Base-by-base conservation (phyloP, 1,140 invertebrate genomes). In the Rhopalosiphum padi region DNA sequence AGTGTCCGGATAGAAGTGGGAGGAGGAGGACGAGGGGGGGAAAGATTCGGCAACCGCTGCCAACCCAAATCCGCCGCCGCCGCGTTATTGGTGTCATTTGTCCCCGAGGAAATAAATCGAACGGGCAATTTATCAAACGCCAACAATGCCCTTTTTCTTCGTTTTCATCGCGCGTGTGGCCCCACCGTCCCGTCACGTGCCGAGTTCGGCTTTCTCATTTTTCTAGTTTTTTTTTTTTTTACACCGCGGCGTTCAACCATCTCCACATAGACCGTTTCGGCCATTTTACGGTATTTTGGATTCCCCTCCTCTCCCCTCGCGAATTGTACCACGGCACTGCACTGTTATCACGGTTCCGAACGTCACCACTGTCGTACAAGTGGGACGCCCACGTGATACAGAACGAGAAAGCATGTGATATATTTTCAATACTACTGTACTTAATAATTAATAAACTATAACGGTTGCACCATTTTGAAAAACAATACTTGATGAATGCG, bases 41-140 rank as follows among this genome's bases (percentile, higher is more conserved):
- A 86, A 93, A 48, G 82, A 86, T 83, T 48, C 82, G 37, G 77
- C 82, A 93, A 93, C 91, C 91, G 82, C 91, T 93, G 91, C 91
- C 91, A 53, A 93, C 91, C 91, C 91, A 53, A 41, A 82, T 41
- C 48, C 35, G 37, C 82, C 48, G 82, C 46, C 91, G n/a, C 91
- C 77, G 43, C 90, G 51, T 93, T 93, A 93, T 93, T 93, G 91
- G 91, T 85, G 91, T 93, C 91, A 93, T 93, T 93, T 93, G 91
- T 93, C 91, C 91, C 91, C 37, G 82, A 93, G 91, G 91, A 93
- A 93, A 93, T 93, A 93, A 93, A 93, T 93, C 91, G 91, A 93
- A 93, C 82, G 82, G 91, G 91, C 91, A 93, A 93, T 93, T 93
- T 93, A 93, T 93, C 91, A 93, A 93, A 93, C 48, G 82, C 91